These are phyloP conservation scores for Macrostomum lignano DNA, from an alignment of 1,140 invertebrate genomes.

Conservation along the genomic window DNA sequence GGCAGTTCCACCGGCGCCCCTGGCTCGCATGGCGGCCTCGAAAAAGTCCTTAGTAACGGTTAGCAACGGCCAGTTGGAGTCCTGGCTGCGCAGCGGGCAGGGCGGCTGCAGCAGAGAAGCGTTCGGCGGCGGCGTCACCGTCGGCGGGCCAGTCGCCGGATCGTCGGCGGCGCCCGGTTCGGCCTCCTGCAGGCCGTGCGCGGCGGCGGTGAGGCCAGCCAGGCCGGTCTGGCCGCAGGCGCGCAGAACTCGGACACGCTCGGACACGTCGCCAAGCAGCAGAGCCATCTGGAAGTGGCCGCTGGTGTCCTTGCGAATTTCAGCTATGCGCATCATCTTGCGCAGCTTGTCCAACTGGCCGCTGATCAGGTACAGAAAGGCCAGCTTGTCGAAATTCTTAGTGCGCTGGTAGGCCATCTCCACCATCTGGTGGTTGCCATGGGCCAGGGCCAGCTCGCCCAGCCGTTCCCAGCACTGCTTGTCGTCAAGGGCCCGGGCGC, in stretches of 20 bases:
- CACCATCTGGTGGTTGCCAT: slow-evolving; percentile 74
- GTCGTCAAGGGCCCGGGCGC: slow-evolving; percentile 70
- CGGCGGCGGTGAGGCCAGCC: slow-evolving; percentile 71
- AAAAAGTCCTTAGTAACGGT: slow-evolving; percentile 57
- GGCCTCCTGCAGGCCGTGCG: slow-evolving; percentile 42
- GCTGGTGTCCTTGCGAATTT: slow-evolving; percentile 42
- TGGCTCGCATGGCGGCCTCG: slow-evolving; percentile 37
- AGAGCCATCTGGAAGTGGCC: slow-evolving; percentile 83
- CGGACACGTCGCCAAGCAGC: slow-evolving; percentile 58
- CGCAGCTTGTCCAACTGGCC: slow-evolving; percentile 85
- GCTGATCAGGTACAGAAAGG: slow-evolving; percentile 88
- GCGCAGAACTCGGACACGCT: slow-evolving; percentile 46
- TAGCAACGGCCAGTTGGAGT: slow-evolving; percentile 64
- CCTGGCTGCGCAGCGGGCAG: slow-evolving; percentile 33
- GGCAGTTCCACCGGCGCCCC: slow-evolving; percentile 11
- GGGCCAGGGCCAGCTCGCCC: slow-evolving; percentile 67
- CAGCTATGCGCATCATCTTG: slow-evolving; percentile 87
- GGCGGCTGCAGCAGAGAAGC: slow-evolving; percentile 55
- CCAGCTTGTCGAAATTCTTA: slow-evolving; percentile 93
- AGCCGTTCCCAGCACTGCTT: slow-evolving; percentile 77
- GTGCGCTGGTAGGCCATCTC: slow-evolving; percentile 98
- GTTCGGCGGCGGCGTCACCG: slow-evolving; percentile 40
- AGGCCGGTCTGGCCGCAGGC: slow-evolving; percentile 36
- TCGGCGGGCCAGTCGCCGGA: slow-evolving; percentile 36
- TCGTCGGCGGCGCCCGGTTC: slow-evolving; percentile 11